Percentiles rank a stretch among this genome's conserved stretches.
phyloP scores from a whole-genome alignment of 1,140 invertebrate species.

The Araneus ventricosus region DNA sequence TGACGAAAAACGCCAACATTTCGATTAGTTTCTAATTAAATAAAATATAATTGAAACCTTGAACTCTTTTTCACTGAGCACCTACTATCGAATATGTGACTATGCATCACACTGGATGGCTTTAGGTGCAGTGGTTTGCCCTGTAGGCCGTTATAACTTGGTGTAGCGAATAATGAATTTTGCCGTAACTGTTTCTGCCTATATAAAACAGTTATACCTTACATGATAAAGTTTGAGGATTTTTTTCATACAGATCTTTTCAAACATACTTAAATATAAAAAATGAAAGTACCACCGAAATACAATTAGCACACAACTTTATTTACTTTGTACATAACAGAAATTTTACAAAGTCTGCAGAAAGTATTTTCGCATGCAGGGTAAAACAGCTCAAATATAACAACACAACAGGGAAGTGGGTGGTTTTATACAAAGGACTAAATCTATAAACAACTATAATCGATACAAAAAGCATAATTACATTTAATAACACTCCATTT shows the following conservation, averaged over 20 bases:
- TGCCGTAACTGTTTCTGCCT: no score
- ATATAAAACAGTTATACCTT: no score
- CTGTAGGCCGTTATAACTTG: no score
- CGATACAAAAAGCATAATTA: conserved; percentile 46
- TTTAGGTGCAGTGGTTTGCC: no score
- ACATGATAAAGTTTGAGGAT: no score
- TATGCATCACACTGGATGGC: no score
- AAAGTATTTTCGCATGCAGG: conserved; percentile 43
- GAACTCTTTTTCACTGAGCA: no score
- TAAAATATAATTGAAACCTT: no score
- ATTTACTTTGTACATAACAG: conserved; percentile 62
- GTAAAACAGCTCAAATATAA: conserved; percentile 53
- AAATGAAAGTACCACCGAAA: not conserved
- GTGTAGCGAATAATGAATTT: no score
- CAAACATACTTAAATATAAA: not conserved
- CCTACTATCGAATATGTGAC: no score
- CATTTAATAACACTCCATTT: conserved; percentile 31
- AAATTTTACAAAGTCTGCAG: conserved; percentile 53
- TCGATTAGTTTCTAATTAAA: no score
- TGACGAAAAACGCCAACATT: no score
- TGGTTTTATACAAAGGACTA: conserved; percentile 54
- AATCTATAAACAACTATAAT: conserved; percentile 61
- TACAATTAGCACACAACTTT: conserved; percentile 59
- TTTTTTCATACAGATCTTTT: not conserved
- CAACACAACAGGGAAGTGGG: conserved; percentile 10